Evolutionary conservation across 2,888 invertebrate species (phyloP).

Genomic region (Machimus atricapillus): DNA sequence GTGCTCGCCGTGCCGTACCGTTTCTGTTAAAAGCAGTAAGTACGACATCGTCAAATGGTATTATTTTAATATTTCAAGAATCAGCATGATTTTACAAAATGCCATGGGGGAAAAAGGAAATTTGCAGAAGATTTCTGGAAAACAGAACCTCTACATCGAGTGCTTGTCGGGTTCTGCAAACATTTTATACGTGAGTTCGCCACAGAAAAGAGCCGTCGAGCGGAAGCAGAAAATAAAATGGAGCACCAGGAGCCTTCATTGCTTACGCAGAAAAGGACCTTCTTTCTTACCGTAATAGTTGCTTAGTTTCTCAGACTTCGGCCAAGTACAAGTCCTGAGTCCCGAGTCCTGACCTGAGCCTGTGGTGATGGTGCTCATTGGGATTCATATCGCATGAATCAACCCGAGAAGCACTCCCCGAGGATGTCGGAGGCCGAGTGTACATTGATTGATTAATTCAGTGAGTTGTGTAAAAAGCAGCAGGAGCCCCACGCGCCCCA

Average conservation of each 20-base stretch:
- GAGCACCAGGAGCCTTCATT: not conserved
- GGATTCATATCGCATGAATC: constrained; percentile 26
- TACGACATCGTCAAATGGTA: not conserved
- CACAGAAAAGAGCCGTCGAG: not conserved
- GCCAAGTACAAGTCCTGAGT: not conserved
- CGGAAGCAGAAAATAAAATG: not conserved
- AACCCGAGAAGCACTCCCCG: not conserved
- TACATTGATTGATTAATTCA: constrained; percentile 30
- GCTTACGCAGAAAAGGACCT: not conserved
- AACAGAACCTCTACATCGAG: not conserved
- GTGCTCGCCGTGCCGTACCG: not conserved
- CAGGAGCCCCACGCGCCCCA: not conserved
- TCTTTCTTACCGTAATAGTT: not conserved
- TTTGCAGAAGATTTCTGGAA: not conserved
- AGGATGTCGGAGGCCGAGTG: not conserved
- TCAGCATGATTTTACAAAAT: not conserved
- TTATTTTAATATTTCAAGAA: not conserved
- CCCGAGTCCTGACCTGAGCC: no score
- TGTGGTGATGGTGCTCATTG: not conserved
- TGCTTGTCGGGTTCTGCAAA: not conserved
- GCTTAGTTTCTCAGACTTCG: not conserved
- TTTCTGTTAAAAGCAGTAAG: not conserved
- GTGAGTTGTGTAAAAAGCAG: constrained; percentile 15
- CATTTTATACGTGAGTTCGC: not conserved
- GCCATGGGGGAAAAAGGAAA: not conserved